phyloP scores from a whole-genome alignment of 2,113 vertebrate genomes.

The Rhea americana region DNA sequence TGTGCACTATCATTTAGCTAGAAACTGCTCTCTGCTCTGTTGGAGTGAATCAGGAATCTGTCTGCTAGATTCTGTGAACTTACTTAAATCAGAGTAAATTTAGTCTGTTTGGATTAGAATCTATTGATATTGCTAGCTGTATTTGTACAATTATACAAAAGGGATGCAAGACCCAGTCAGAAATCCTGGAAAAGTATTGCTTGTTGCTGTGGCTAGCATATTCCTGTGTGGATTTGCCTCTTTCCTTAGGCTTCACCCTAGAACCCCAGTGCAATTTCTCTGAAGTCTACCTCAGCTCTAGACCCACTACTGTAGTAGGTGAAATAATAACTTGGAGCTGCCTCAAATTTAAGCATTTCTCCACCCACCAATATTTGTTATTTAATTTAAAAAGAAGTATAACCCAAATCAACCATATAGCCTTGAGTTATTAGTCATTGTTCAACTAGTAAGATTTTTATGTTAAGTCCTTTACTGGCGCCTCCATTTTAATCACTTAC shows the following conservation, averaged over 20 bases:
- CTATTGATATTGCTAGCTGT: not conserved
- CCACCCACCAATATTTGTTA: not conserved
- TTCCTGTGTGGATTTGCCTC: not conserved
- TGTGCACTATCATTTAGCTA: not conserved
- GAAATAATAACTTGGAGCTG: not conserved
- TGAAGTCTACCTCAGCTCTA: not conserved
- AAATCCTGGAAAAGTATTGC: not conserved
- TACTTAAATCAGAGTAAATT: not conserved
- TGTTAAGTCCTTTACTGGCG: not conserved
- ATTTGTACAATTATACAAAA: not conserved
- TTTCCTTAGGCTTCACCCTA: not conserved
- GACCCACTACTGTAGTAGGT: not conserved
- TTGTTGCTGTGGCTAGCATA: not conserved
- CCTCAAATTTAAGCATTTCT: too few relatives aligned
- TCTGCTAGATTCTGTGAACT: not conserved
- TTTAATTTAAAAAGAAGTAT: not conserved
- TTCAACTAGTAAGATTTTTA: not conserved
- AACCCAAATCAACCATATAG: not conserved
- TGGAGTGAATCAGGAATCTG: not conserved
- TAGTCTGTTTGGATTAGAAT: not conserved
- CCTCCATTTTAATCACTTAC: not conserved
- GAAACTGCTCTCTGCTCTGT: not conserved
- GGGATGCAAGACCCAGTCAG: not conserved
- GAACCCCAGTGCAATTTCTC: not conserved
- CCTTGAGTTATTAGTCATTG: not conserved